Percentiles rank a stretch among this genome's conserved stretches.
Conservation (phyloP, 1,140 invertebrate species). For the Neodiprion virginianus region DNA sequence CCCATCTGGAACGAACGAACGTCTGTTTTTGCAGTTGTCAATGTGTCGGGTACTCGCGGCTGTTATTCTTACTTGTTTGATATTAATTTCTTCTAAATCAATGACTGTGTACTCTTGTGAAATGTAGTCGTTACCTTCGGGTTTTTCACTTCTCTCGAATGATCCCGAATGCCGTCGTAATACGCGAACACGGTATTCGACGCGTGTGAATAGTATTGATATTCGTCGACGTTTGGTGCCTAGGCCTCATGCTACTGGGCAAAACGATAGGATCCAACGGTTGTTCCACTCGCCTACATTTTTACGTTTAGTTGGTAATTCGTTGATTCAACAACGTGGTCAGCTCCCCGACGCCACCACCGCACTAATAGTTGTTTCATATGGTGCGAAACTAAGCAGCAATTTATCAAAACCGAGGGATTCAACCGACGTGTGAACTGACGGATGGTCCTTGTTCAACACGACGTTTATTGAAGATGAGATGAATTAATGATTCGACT, state of each 20-base stretch:
- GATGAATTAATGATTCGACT: too few relatives aligned
- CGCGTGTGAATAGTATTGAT: not conserved
- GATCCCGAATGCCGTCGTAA: too few relatives aligned
- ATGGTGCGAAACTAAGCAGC: not conserved
- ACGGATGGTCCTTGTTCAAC: not conserved
- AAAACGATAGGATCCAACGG: not conserved
- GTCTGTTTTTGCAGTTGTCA: too few relatives aligned
- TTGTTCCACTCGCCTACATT: not conserved
- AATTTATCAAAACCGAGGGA: not conserved
- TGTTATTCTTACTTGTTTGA: too few relatives aligned
- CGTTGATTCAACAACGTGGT: not conserved
- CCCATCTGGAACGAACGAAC: not conserved
- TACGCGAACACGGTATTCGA: too few relatives aligned
- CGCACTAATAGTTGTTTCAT: not conserved
- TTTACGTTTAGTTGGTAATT: constrained; percentile 4
- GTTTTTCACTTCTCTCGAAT: too few relatives aligned
- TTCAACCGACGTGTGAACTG: not conserved
- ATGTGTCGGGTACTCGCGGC: too few relatives aligned
- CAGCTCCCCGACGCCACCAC: not conserved
- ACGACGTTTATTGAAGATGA: too few relatives aligned
- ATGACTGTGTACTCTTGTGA: too few relatives aligned
- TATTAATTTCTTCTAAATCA: too few relatives aligned
- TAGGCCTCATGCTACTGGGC: not conserved
- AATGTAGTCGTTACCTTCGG: too few relatives aligned
- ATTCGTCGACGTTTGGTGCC: not conserved